These are phyloP conservation scores for Nezara viridula DNA, from an alignment of 2,888 invertebrate genomes.

Conservation along the genomic window DNA sequence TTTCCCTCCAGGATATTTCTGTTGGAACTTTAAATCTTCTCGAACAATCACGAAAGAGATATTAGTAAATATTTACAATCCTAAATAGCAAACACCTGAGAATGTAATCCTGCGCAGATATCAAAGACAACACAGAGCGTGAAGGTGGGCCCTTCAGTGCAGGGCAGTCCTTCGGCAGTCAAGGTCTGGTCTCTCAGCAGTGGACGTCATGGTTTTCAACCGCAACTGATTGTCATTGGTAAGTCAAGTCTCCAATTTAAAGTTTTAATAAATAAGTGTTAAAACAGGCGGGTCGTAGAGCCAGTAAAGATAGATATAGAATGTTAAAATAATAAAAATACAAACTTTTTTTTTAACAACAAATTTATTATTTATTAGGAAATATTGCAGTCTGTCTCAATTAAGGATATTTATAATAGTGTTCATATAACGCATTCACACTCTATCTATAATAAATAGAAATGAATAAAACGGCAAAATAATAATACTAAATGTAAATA, in stretches of 20 bases:
- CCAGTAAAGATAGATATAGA: too few relatives aligned
- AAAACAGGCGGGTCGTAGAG: too few relatives aligned
- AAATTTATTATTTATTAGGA: too few relatives aligned
- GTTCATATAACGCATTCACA: too few relatives aligned
- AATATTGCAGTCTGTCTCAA: too few relatives aligned
- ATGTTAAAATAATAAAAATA: too few relatives aligned
- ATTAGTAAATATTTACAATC: not conserved
- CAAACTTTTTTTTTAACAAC: too few relatives aligned
- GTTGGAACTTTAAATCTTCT: not conserved
- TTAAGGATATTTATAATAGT: too few relatives aligned
- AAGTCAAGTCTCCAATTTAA: not conserved
- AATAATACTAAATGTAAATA: too few relatives aligned
- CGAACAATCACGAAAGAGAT: not conserved
- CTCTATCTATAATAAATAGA: too few relatives aligned
- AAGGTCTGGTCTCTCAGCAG: not conserved
- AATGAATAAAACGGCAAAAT: too few relatives aligned
- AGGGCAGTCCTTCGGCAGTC: not conserved
- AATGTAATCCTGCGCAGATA: not conserved
- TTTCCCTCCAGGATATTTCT: not conserved
- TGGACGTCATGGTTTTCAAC: not conserved
- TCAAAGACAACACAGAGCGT: not conserved
- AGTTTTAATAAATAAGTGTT: not conserved
- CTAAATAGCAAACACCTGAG: slow-evolving; percentile 3
- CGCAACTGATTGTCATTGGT: not conserved
- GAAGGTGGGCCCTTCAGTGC: not conserved